Percentiles rank a stretch among this genome's conserved stretches.
These are phyloP conservation scores for Scolopax rusticola DNA, from an alignment of 2,797 vertebrate genomes.

Conservation along the genomic window DNA sequence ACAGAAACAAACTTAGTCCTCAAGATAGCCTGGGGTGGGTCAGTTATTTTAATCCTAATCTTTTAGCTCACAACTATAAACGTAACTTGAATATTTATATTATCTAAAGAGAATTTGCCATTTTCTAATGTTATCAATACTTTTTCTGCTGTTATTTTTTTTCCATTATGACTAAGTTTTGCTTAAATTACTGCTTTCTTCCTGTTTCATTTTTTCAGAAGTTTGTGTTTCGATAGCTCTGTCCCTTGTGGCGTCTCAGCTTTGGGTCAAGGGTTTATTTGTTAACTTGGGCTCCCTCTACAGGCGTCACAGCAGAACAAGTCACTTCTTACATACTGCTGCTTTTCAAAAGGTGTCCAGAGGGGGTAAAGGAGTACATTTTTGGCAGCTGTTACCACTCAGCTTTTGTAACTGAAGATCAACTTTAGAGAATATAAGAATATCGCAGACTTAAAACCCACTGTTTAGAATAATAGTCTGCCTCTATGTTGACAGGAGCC, in stretches of 20 bases:
- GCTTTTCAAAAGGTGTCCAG: neutral
- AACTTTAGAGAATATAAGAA: neutral
- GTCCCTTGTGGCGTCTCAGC: neutral
- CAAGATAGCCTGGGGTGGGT: neutral
- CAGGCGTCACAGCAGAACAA: conserved; percentile 6
- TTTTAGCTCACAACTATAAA: neutral
- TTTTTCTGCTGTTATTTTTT: neutral
- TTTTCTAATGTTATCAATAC: neutral
- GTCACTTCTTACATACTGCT: neutral
- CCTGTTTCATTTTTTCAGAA: neutral
- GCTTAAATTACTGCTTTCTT: neutral
- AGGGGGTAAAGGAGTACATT: neutral
- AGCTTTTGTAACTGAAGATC: neutral
- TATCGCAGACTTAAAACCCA: neutral
- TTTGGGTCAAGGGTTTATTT: neutral
- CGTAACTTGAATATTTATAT: neutral
- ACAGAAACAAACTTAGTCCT: neutral
- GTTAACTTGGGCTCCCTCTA: conserved; percentile 55
- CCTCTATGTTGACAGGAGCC: neutral
- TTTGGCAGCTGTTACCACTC: neutral
- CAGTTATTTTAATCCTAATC: neutral
- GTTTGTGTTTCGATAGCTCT: neutral
- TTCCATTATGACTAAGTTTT: neutral
- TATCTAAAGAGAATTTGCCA: neutral
- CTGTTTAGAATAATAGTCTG: neutral